Evolutionary conservation across 2,888 invertebrate genomes (phyloP), one percentile per base, ranked within the genome.

Genomic region (Aplocera efformata): DNA sequence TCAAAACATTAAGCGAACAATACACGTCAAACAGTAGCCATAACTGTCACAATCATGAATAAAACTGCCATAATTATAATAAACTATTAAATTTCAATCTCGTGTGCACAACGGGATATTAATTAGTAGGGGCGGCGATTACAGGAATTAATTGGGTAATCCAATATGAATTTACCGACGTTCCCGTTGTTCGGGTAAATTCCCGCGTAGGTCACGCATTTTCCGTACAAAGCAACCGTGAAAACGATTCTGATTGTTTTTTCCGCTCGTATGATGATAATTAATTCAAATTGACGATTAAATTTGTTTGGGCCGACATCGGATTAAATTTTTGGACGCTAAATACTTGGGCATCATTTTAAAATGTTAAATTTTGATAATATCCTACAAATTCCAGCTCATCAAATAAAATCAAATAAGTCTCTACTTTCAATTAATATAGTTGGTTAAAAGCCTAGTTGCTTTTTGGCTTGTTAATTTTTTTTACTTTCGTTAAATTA

Each of bases 61-160:
- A 48, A 36, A 48, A 42, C 27, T 32, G 34, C 32, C 52, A 60
- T 63, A 66, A 69, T 65, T 58, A 60, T 57, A 50, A 62, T 59
- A 61, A 72, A 72, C 75, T 77, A 79, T 81, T 76, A 73, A 78
- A 77, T 79, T 78, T 75, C 73, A 76, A 78, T 81, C 63, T 72
- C 34, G 21, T 23, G 33, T 44, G 42, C 36, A 49, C 45, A 40
- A 45, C 36, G 35, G 64, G 60, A 58, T 73, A 81, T 80, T 79
- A 81, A 82, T 84, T 78, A 78, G 79, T 68, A 65, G 52, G 65
- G 52, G 58, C 57, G 61, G 60, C 70, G 75, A 83, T 83, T 80
- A 80, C 74, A 65, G 56, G 71, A 71, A 80, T 82, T 84, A 79
- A 83, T 82, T 72, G 74, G 67, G 68, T 83, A 77, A 83, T 82